Evolutionary conservation across 2,113 vertebrate species (phyloP), one percentile per base, ranked within the genome.

Genomic region (Chrysemys picta): DNA sequence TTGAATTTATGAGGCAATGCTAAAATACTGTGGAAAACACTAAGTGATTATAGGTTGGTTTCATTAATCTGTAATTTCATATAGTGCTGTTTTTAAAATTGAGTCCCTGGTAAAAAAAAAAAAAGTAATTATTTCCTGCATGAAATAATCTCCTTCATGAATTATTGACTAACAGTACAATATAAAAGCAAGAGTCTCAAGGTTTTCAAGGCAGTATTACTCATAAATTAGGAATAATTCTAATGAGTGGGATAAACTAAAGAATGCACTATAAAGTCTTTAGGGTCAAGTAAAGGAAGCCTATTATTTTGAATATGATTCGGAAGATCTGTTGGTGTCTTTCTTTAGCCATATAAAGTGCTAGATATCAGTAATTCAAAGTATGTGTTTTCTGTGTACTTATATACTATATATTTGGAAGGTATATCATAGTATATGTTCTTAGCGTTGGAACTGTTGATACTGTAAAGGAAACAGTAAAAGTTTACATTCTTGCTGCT

Each of bases 231-330:
- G 82, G 82, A 94, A 31, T 2, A 0, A 85, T 91, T 82, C 35
- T 76, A 94, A 85, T 81, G 50, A 89, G n/a, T 56, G 80, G 59
- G n/a, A 93, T 90, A 97, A 95, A 90, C 79, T 84, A 21, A 95
- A 95, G 85, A 96, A 97, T 94, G 47, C 45, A 84, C 65, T 72
- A 56, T 54, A 72, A 93, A 86, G 92, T 92, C 24, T 82, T 31
- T 72, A 86, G 53, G 82, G 89, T 94, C 89, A 97, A 95, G 94
- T 87, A 69, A 52, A 89, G 49, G 89, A 82, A 96, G 50, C 78
- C 83, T 62, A 94, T 87, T 93, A 84, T 97, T 98, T 94, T 95
- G 72, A 96, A 80, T 56, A 82, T n/a, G 82, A 89, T 92, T 89
- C 83, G 91, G 82, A 88, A 6, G 13, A 3, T 82, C 69, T 94